These are phyloP conservation scores for Drosophila nannoptera DNA, from an alignment of 1,140 invertebrate species.

Conservation along the genomic window DNA sequence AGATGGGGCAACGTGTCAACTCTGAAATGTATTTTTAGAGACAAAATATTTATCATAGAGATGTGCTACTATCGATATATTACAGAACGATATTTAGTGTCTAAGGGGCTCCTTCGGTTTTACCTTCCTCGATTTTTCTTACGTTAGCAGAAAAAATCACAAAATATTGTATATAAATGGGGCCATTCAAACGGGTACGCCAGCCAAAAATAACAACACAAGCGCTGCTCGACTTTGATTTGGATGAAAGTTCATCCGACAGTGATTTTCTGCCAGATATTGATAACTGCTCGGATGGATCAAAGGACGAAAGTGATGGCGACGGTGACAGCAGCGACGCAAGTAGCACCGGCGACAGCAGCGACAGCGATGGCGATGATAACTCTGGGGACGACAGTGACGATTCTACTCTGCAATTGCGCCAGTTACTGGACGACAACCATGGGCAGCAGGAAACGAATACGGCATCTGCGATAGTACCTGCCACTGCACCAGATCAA, in stretches of 20 bases:
- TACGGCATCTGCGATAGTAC: not conserved
- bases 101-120: conserved; percentile 13
- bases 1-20: no score
- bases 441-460: conserved; percentile 5
- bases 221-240: conserved; percentile 81
- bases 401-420: conserved; percentile 73
- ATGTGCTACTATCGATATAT: conserved; percentile 6
- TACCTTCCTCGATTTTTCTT: conserved; percentile 19
- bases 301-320: conserved; percentile 80
- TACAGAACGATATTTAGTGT: conserved; percentile 6
- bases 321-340: conserved; percentile 76
- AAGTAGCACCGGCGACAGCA: conserved; percentile 68
- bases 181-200: conserved; percentile 66
- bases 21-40: not conserved
- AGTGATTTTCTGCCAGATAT: conserved; percentile 94
- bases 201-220: conserved; percentile 76
- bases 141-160: conserved; percentile 20
- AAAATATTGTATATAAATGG: conserved; percentile 48
- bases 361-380: conserved; percentile 78
- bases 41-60: not conserved
- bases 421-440: conserved; percentile 50
- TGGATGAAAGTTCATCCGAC: conserved; percentile 95
- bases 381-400: conserved; percentile 73
- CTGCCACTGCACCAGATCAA: not conserved
- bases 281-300: conserved; percentile 84